Percentiles rank a stretch among this genome's conserved stretches.
Evolutionary conservation across 2,888 invertebrate species (phyloP).

Genomic region (Aleiodes alternator): DNA sequence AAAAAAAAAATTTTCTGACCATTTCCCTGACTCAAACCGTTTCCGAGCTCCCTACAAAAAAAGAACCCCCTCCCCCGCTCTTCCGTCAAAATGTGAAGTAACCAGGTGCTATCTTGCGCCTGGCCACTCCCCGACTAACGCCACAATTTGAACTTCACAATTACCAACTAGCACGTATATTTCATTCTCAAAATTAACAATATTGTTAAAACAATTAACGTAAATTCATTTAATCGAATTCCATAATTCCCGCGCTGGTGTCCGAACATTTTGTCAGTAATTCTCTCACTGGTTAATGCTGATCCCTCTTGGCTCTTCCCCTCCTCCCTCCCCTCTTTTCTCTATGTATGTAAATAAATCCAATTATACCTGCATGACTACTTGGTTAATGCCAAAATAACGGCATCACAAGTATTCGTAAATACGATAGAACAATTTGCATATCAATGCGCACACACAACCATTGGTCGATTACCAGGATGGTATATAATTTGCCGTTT

Average conservation of each 20-base stretch:
- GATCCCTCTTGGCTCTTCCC: conserved; percentile 16
- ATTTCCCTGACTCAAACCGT: too few species aligned
- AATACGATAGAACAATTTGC: conserved; percentile 9
- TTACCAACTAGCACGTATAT: neutral
- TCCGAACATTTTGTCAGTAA: conserved; percentile 37
- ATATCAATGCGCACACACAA: conserved; percentile 26
- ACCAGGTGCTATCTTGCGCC: too few species aligned
- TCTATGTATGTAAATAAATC: conserved; percentile 39
- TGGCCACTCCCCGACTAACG: too few species aligned
- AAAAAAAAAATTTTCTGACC: too few species aligned
- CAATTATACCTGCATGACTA: conserved; percentile 46
- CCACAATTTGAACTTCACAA: neutral
- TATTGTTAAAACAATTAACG: conserved; percentile 26
- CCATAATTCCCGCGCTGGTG: conserved; percentile 25
- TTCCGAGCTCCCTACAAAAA: too few species aligned
- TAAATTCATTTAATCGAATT: conserved; percentile 36
- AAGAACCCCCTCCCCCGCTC: too few species aligned
- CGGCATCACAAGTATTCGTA: conserved; percentile 34
- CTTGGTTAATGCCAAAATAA: conserved; percentile 40
- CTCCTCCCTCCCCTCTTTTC: neutral
- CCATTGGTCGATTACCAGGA: conserved; percentile 13
- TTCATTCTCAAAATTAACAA: neutral
- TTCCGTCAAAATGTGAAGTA: too few species aligned
- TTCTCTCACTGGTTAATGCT: conserved; percentile 35
- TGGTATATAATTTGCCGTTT: too few species aligned